These are phyloP conservation scores for Psephotus haematonotus DNA, from an alignment of 2,113 vertebrate species.

Conservation along the genomic window DNA sequence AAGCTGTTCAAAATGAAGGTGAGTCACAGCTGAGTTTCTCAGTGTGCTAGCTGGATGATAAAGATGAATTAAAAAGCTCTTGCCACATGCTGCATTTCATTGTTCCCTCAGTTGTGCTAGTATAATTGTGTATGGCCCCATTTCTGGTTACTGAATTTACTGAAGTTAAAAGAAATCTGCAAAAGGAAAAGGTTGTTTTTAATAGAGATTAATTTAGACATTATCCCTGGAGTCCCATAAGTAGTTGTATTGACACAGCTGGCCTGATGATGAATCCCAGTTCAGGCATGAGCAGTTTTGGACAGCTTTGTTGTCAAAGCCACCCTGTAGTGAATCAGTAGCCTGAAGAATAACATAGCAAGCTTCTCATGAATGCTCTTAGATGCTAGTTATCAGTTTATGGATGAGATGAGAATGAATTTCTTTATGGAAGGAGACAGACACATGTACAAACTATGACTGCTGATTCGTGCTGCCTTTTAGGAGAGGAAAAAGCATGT, in stretches of 20 bases:
- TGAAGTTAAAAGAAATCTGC: background rate
- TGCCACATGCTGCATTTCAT: background rate
- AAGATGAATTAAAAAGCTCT: background rate
- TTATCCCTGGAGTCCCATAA: background rate
- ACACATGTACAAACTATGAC: background rate
- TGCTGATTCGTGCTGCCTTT: background rate
- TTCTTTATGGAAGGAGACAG: background rate
- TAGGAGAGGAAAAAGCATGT: rapidly evolving
- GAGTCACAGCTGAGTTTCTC: slow-evolving; percentile 8
- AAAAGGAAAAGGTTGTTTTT: background rate
- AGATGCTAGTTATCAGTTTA: background rate
- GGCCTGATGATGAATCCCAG: background rate
- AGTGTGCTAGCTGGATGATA: background rate
- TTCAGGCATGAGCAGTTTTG: background rate
- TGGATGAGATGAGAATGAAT: background rate
- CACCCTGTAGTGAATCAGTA: background rate
- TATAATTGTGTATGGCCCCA: background rate
- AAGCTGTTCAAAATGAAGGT: background rate
- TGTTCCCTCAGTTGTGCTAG: background rate
- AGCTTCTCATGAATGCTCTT: background rate
- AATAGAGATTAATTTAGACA: background rate
- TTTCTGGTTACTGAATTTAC: background rate
- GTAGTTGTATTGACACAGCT: background rate
- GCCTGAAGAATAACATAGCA: background rate
- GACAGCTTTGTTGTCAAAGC: background rate